These are phyloP conservation scores for Scatophagus argus DNA, from an alignment of 2,113 vertebrate species.

Conservation along the genomic window DNA sequence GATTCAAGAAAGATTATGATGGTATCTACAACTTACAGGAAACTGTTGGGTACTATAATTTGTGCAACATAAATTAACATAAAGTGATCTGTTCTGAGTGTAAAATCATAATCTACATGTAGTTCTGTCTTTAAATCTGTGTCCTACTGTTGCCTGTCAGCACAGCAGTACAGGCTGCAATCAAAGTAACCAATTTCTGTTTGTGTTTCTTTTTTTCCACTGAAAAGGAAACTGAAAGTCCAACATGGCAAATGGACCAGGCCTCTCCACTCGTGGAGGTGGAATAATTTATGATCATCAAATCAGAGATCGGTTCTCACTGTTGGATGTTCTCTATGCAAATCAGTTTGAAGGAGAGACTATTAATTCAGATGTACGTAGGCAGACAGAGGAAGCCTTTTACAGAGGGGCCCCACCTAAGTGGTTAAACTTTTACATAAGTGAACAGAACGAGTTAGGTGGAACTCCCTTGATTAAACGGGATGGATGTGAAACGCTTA, in stretches of 20 bases:
- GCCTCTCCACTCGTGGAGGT: neutral
- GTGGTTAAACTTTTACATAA: constrained; percentile 70
- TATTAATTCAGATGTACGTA: rapidly evolving
- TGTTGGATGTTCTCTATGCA: constrained; percentile 32
- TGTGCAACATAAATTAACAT: neutral
- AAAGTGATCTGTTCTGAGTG: neutral
- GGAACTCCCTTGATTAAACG: constrained; percentile 45
- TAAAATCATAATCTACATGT: neutral
- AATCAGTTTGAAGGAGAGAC: constrained; percentile 7
- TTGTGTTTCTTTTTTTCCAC: too few species aligned
- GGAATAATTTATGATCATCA: neutral
- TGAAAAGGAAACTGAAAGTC: neutral
- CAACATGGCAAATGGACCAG: neutral
- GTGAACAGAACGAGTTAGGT: constrained; percentile 8
- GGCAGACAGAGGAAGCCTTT: constrained; percentile 29
- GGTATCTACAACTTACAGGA: too few species aligned
- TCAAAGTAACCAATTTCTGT: too few species aligned
- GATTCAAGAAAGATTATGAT: too few species aligned
- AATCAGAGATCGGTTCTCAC: neutral
- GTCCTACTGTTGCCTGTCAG: neutral
- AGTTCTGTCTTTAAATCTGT: neutral
- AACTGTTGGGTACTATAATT: neutral
- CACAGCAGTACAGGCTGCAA: neutral
- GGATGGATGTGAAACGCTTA: neutral
- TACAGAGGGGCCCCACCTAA: constrained; percentile 62